Evolutionary conservation across 2,113 vertebrate genomes (phyloP).

Genomic region (Tenrec ecaudatus): DNA sequence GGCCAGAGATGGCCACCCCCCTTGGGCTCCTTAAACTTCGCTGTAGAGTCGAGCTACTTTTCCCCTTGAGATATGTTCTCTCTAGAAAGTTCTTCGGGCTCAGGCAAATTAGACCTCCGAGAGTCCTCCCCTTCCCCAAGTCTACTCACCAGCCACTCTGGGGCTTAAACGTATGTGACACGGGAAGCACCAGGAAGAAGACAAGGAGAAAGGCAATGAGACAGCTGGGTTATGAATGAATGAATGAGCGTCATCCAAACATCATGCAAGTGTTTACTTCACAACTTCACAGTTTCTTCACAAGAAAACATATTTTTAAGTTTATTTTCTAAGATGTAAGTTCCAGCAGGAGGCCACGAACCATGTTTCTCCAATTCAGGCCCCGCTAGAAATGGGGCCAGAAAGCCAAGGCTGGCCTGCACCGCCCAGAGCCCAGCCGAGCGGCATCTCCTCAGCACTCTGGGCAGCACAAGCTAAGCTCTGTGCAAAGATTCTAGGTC

Average conservation of each 20-base stretch:
- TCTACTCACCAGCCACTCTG: background rate
- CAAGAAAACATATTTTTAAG: background rate
- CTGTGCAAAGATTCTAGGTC: slow-evolving; percentile 72
- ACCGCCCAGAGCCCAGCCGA: background rate
- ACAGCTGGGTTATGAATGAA: background rate
- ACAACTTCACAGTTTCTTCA: background rate
- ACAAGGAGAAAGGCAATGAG: background rate
- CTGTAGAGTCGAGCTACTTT: background rate
- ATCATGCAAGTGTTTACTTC: background rate
- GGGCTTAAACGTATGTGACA: background rate
- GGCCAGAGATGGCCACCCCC: background rate
- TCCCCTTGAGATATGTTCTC: background rate
- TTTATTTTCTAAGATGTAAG: slow-evolving; percentile 4
- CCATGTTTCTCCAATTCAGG: slow-evolving; percentile 32
- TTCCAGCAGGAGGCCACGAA: background rate
- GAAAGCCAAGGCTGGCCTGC: background rate
- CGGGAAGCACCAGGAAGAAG: background rate
- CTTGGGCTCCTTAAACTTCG: background rate
- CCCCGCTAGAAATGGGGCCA: background rate
- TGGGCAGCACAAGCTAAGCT: slow-evolving; percentile 32
- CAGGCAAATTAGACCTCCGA: background rate
- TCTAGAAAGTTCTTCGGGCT: too few species aligned
- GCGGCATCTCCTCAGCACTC: background rate
- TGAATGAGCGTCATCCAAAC: background rate
- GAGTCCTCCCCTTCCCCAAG: background rate